Base-by-base conservation (phyloP, 2,888 invertebrate species). In the Stenodera caucasica region DNA sequence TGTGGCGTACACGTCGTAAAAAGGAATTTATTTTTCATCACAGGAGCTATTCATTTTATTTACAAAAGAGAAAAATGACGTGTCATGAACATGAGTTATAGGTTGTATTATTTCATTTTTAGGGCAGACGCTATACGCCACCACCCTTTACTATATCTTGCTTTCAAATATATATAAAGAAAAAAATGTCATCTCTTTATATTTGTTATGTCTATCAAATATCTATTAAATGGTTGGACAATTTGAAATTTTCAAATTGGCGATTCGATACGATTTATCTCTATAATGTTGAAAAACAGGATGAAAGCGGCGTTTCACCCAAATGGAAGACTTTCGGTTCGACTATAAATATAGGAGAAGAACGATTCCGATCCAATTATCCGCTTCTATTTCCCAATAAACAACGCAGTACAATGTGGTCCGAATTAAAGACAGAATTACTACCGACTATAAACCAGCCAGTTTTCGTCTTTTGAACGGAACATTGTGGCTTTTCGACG, bases 1-100 rank as follows among this genome's bases (percentile, higher is more conserved):
- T 57, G 61, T 51, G 61, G 61, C 57, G 58, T 62, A 40, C 40
- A 59, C 58, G 51, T 58, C 62, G 55, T 62, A 56, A 63, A 63
- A 60, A 55, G 45, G 60, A 65, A 67, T 67, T 69, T 69, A 69
- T 69, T 66, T 69, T 66, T 66, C 67, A 66, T 69, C 67, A 63
- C 66, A 53, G 56, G 61, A 53, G 61, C 66, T 62, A 69, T 68
- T 65, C 69, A 70, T 70, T 65, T 67, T 67, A 70, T 68, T 65
- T 63, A 68, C 67, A 67, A 68, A 67, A 61, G 68, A 68, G 68
- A 68, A 67, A 70, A 70, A 70, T 67, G 68, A 63, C 62, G 66
- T 65, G 68, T 65, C 68, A 68, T 63, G 64, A 61, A 56, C 64
- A 64, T 70, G 68, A 70, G 65, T 68, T 67, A 70, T 70, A 67